Conservation (phyloP, 2,113 vertebrate species). For the Hoplias malabaricus region DNA sequence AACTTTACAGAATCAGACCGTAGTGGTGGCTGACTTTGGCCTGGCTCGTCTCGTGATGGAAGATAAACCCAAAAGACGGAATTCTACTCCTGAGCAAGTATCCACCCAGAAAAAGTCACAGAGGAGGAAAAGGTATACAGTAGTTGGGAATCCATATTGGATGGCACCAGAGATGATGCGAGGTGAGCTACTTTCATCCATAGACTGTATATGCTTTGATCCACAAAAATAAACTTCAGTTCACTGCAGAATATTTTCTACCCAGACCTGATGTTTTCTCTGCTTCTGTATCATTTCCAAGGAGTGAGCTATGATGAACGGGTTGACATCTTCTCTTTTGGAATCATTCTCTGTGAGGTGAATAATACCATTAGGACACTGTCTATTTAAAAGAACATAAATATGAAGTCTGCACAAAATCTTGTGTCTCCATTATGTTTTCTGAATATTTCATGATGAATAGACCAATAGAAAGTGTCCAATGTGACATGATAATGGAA, state of each 20-base stretch:
- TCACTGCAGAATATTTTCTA: background rate
- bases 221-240: background rate
- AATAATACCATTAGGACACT: background rate
- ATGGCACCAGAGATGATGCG: conserved; percentile 99
- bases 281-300: conserved; percentile 51
- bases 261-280: background rate
- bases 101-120: conserved; percentile 82
- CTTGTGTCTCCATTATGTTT: no score
- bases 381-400: background rate
- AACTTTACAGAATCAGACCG: conserved; percentile 68
- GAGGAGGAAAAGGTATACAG: conserved; percentile 91
- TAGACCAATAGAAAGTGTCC: no score
- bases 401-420: no score
- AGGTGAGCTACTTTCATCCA: conserved; percentile 69
- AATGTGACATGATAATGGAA: no score
- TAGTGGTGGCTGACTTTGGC: conserved; percentile 96
- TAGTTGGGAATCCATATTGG: conserved; percentile 98
- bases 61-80: conserved; percentile 72
- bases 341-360: conserved; percentile 94
- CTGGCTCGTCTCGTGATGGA: conserved; percentile 87
- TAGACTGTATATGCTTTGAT: background rate
- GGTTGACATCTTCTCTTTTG: conserved; percentile 96
- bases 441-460: no score
- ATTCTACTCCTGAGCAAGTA: conserved; percentile 52
- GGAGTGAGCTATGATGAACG: conserved; percentile 93